phyloP scores from a whole-genome alignment of 2,797 vertebrate species.

The Cryptoblepharus egeriae region DNA sequence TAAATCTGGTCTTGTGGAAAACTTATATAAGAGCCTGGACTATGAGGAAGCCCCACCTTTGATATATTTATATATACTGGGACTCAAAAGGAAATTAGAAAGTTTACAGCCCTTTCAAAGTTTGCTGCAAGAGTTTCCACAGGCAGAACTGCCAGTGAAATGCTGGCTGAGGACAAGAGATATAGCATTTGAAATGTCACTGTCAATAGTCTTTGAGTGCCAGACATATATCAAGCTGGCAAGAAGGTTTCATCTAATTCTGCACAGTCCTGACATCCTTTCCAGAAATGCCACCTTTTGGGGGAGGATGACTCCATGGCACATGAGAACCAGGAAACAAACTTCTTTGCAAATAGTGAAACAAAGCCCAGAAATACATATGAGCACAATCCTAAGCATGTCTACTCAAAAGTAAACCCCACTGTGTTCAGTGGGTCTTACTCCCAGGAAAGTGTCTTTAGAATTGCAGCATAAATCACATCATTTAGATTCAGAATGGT shows the following conservation, averaged over 20 bases:
- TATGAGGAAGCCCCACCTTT: background rate
- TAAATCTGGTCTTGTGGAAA: background rate
- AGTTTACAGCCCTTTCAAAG: constrained; percentile 7
- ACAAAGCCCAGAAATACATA: background rate
- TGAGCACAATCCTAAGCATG: too few species aligned
- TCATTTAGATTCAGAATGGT: too few species aligned
- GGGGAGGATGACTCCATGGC: fast-evolving
- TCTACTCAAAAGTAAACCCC: too few species aligned
- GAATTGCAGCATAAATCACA: too few species aligned
- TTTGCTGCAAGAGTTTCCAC: constrained; percentile 10
- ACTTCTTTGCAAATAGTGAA: background rate
- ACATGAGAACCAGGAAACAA: fast-evolving
- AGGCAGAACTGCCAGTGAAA: background rate
- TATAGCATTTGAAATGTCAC: constrained; percentile 33
- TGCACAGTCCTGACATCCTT: background rate
- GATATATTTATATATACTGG: background rate
- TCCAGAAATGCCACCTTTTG: constrained; percentile 1
- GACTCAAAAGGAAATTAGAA: background rate
- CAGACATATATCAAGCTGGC: background rate
- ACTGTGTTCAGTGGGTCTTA: too few species aligned
- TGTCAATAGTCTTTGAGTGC: constrained; percentile 34
- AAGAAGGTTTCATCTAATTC: background rate
- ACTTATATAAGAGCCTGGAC: background rate
- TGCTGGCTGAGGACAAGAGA: constrained; percentile 29
- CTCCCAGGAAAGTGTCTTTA: too few species aligned